Evolutionary conservation across 2,113 vertebrate genomes (phyloP), one percentile per base, ranked within the genome.

Genomic region (Antechinus stuartii): DNA sequence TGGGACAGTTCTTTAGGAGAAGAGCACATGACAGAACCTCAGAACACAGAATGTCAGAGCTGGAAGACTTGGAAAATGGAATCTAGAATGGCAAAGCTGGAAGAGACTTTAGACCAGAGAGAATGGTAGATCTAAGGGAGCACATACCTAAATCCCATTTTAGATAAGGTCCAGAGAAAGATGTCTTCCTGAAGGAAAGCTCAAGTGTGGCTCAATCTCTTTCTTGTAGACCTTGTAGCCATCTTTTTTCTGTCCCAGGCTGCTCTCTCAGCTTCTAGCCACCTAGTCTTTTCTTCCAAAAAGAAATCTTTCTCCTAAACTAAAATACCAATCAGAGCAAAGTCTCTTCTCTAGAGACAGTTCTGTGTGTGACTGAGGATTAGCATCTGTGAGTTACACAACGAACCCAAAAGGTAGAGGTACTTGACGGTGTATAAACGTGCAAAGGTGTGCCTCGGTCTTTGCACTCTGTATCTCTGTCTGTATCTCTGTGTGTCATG

Each of bases 391-490:
- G 55, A 56, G 55, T 35, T 30, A 61, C 11, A 68, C 2, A 68
- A 68, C 14, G 30, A 0, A 35, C 53, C 3, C 42, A 24, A 53
- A 10, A 54, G 42, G 10, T 46, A 76, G 92, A 89, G 46, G 42
- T 2, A 46, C 23, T 47, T 46, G 93, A 35, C 92, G 89, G 55
- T 23, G 9, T 50, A 12, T 25, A 2, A 16, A 23, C 26, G 16
- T 96, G 35, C 0, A 53, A 93, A 2, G 0, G 50, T n/a, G 89
- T 16, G 47, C 23, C 26, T 5, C 47, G 0, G 26, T 0, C 2
- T 16, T 8, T 6, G 0, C 14, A 8, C 10, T 47, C 47, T 47
- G 4, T 47, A 47, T 47, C 47, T 47, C 7, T 47, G 16, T 68
- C 49, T 27, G 47, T 76, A 46, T n/a, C 90, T 42, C 90, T n/a